Percentiles rank a stretch among this genome's conserved stretches.
Evolutionary conservation across 2,113 vertebrate species (phyloP).

Genomic region (Loxodonta africana): DNA sequence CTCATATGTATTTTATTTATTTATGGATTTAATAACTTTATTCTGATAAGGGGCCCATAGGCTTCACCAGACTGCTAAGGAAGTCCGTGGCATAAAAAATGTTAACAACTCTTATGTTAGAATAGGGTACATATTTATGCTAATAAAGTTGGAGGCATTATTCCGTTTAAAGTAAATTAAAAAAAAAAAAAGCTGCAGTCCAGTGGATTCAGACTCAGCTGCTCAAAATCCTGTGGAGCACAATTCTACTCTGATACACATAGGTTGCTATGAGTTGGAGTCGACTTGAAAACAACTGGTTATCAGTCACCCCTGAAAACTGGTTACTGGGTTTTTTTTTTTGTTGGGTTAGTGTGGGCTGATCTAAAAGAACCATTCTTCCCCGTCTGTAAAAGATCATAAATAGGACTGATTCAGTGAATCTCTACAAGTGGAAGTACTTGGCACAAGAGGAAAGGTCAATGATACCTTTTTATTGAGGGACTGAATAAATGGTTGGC

Average conservation of each 20-base stretch:
- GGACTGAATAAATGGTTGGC: not conserved
- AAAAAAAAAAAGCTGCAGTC: not conserved
- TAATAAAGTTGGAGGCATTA: not conserved
- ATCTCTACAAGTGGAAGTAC: not conserved
- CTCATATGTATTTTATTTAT: not conserved
- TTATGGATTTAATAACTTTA: slow-evolving; percentile 43
- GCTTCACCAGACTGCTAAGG: not conserved
- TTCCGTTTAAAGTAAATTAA: slow-evolving; percentile 36
- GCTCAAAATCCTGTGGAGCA: not conserved
- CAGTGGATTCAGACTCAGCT: too few species aligned
- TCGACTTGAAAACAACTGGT: not conserved
- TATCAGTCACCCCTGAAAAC: not conserved
- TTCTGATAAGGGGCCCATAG: not conserved
- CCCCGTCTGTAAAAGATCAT: not conserved
- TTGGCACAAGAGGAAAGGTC: not conserved
- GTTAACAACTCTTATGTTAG: not conserved
- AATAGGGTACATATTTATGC: slow-evolving; percentile 13
- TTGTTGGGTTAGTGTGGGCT: not conserved
- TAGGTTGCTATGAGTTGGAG: not conserved
- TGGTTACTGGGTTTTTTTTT: not conserved
- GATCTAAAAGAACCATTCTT: not conserved
- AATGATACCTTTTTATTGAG: not conserved
- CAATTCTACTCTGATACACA: not conserved
- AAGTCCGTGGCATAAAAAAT: not conserved
- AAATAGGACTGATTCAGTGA: not conserved